These are phyloP conservation scores for Lepidurus arcticus DNA, from an alignment of 1,140 invertebrate species.

Conservation along the genomic window DNA sequence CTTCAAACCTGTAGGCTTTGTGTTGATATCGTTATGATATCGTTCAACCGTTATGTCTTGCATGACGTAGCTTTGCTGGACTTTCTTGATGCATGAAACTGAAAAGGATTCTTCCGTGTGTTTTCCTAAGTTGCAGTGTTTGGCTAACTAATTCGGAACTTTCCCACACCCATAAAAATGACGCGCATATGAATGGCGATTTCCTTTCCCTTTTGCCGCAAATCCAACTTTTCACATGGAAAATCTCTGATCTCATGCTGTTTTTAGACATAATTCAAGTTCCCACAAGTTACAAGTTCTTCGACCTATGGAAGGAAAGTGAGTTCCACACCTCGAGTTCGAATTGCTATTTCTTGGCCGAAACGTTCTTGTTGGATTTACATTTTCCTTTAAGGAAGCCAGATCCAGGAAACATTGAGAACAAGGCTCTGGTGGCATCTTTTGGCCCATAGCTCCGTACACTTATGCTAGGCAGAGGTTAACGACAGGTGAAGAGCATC, in stretches of 20 bases:
- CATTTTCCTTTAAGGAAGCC: not conserved
- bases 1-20: too few species aligned
- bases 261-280: not conserved
- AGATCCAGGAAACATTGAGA: not conserved
- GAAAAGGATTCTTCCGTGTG: too few species aligned
- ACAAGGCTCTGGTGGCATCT: not conserved
- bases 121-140: too few species aligned
- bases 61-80: too few species aligned
- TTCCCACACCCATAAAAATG: too few species aligned
- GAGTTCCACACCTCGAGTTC: not conserved
- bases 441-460: not conserved
- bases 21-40: too few species aligned
- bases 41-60: too few species aligned
- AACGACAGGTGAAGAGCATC: conserved; percentile 9
- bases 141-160: too few species aligned
- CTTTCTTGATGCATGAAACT: too few species aligned
- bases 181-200: too few species aligned
- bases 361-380: too few species aligned
- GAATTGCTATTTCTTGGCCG: not conserved
- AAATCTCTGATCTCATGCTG: not conserved
- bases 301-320: not conserved
- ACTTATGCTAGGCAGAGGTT: not conserved
- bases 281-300: not conserved
- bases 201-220: not conserved
- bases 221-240: not conserved